phyloP scores from a whole-genome alignment of 2,888 invertebrate species.

The Hirtodrosophila duncani region DNA sequence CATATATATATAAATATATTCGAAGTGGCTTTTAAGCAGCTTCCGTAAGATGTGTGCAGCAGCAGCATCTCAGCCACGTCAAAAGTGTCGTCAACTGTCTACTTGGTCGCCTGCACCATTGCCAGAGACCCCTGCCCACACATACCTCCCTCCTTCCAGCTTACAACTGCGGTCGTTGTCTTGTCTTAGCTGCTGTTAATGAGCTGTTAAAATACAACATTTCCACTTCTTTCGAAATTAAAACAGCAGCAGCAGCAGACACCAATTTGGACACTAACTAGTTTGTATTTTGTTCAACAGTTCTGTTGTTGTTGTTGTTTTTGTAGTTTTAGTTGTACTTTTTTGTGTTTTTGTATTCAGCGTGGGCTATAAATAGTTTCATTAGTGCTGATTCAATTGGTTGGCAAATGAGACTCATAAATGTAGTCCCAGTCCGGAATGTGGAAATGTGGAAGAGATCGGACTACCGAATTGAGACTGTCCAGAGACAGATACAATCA shows the following conservation, averaged over 20 bases:
- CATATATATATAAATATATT: slow-evolving; percentile 19
- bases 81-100: slow-evolving; percentile 39
- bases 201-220: slow-evolving; percentile 57
- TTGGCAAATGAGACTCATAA: slow-evolving; percentile 17
- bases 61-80: slow-evolving; percentile 32
- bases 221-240: slow-evolving; percentile 41
- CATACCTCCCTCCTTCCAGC: not conserved
- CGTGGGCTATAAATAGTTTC: slow-evolving; percentile 55
- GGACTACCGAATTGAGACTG: slow-evolving; percentile 1
- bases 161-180: slow-evolving; percentile 38
- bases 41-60: slow-evolving; percentile 46
- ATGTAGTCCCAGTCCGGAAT: not conserved
- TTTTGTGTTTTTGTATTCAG: slow-evolving; percentile 26
- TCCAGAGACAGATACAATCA: no score
- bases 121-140: not conserved
- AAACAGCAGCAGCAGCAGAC: slow-evolving; percentile 31
- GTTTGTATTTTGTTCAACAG: slow-evolving; percentile 27
- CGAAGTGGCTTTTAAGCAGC: slow-evolving; percentile 66
- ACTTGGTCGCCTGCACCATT: not conserved
- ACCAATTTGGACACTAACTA: slow-evolving; percentile 5
- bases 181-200: slow-evolving; percentile 56
- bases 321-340: slow-evolving; percentile 1
- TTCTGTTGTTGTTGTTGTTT: not conserved
- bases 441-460: not conserved
- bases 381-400: slow-evolving; percentile 43